Percentiles rank a stretch among this genome's conserved stretches.
Evolutionary conservation across 2,113 vertebrate species (phyloP).

Genomic region (Oreochromis niloticus): DNA sequence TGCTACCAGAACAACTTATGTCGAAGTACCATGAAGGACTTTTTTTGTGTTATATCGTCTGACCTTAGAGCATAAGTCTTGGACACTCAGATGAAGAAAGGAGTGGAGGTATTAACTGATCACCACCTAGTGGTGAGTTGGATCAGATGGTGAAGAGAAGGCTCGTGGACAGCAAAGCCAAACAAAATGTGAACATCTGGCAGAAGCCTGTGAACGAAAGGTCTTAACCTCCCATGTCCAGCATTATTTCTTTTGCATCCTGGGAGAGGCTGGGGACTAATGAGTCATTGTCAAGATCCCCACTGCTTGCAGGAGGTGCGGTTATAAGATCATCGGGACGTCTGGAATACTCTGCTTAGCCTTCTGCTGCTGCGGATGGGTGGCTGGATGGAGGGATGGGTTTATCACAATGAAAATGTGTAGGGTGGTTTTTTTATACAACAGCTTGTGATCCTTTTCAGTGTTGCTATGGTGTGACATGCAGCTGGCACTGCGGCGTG

Average conservation of each 20-base stretch:
- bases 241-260: neutral
- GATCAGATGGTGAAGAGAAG: neutral
- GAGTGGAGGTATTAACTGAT: neutral
- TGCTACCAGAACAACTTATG: neutral
- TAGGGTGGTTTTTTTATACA: neutral
- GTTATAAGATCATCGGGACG: neutral
- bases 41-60: too few species aligned
- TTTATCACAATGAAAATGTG: neutral
- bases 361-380: neutral
- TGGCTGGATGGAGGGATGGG: neutral
- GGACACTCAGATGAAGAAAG: neutral
- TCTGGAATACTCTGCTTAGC: neutral
- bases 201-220: neutral
- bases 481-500: neutral
- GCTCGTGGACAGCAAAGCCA: neutral
- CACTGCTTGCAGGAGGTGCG: neutral
- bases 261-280: neutral
- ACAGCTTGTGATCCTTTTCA: neutral
- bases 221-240: neutral
- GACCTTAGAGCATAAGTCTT: neutral
- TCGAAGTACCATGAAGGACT: too few species aligned
- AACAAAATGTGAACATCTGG: neutral
- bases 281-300: neutral
- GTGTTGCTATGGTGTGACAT: neutral
- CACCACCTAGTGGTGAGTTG: neutral